Evolutionary conservation across 1,140 invertebrate species (phyloP).

Genomic region (Diorhabda elongata): DNA sequence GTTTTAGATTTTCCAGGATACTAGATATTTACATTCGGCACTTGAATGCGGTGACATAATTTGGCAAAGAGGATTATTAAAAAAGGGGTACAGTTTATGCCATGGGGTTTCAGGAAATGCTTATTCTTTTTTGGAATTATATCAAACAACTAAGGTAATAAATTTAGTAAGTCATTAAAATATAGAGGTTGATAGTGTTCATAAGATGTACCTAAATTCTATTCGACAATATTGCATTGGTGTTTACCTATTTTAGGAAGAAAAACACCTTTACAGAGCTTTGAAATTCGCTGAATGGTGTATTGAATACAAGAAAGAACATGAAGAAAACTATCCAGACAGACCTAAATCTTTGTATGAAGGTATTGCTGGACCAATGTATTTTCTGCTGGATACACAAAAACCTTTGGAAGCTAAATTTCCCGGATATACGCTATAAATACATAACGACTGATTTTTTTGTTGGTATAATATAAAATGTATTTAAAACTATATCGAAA

Average conservation of each 20-base stretch:
- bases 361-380: conserved; percentile 70
- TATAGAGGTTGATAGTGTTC: too few species aligned
- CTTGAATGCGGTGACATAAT: conserved; percentile 70
- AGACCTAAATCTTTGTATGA: conserved; percentile 82
- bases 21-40: conserved; percentile 71
- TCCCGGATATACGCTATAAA: conserved; percentile 51
- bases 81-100: conserved; percentile 88
- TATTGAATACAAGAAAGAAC: conserved; percentile 61
- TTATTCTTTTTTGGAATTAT: conserved; percentile 80
- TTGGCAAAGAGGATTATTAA: conserved; percentile 81
- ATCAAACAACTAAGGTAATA: conserved; percentile 69
- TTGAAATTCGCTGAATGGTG: conserved; percentile 83
- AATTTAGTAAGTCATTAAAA: too few species aligned
- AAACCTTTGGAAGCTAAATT: conserved; percentile 61
- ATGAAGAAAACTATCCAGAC: conserved; percentile 68
- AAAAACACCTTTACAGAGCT: conserved; percentile 71
- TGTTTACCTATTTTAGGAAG: conserved; percentile 49
- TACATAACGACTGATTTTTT: neutral
- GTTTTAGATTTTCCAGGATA: conserved; percentile 64
- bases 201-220: conserved; percentile 7
- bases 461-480: neutral
- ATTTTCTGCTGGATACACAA: conserved; percentile 63
- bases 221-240: too few species aligned
- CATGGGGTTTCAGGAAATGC: conserved; percentile 91
- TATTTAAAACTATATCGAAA: too few species aligned